These are phyloP conservation scores for Gobio gobio DNA, from an alignment of 2,113 vertebrate genomes.

Conservation along the genomic window DNA sequence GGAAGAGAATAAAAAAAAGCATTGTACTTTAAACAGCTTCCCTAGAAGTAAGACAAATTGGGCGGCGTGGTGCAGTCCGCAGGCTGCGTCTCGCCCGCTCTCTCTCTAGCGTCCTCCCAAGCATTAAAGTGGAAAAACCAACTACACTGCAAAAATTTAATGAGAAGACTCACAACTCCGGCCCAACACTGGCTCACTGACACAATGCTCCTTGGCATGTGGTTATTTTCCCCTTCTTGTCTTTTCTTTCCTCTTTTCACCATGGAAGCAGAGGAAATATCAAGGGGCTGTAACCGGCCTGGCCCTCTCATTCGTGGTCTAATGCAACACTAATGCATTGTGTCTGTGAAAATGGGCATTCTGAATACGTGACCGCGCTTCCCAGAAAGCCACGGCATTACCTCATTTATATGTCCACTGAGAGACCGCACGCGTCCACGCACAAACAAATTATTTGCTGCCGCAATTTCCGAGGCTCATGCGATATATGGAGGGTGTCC, in stretches of 20 bases:
- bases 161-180: conserved; percentile 66
- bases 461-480: conserved; percentile 38
- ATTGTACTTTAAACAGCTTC: conserved; percentile 65
- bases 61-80: conserved; percentile 55
- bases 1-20: conserved; percentile 33
- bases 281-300: conserved; percentile 51
- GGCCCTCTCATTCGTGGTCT: conserved; percentile 39
- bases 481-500: conserved; percentile 49
- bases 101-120: conserved; percentile 63
- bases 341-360: conserved; percentile 53
- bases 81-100: conserved; percentile 56
- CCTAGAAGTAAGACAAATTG: conserved; percentile 74
- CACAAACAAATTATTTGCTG: conserved; percentile 40
- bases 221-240: conserved; percentile 52
- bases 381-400: conserved; percentile 46
- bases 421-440: conserved; percentile 1
- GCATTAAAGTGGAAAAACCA: conserved; percentile 78
- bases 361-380: conserved; percentile 48
- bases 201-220: conserved; percentile 68
- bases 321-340: conserved; percentile 58
- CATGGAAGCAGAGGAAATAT: conserved; percentile 45
- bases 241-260: conserved; percentile 45
- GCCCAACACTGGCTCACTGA: conserved; percentile 59
- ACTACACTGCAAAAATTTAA: conserved; percentile 74
- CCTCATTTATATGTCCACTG: conserved; percentile 43